These are phyloP conservation scores for Polypedilum pembai DNA, from an alignment of 1,140 invertebrate genomes.

Conservation along the genomic window DNA sequence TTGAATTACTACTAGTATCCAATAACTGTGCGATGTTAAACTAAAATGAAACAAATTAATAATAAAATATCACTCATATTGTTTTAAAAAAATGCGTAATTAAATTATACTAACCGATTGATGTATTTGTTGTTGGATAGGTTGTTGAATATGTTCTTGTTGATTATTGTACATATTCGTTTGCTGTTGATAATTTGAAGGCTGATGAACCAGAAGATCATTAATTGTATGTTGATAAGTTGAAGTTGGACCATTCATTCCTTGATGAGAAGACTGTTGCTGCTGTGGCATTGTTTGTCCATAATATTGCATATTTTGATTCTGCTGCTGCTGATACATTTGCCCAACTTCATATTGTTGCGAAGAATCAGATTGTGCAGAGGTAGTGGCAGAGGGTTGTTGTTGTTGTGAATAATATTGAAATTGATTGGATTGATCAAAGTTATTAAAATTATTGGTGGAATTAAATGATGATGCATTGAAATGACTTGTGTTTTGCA, in stretches of 20 bases:
- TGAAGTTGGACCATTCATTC: conserved; percentile 1
- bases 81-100: background rate
- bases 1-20: background rate
- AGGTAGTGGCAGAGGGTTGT: conserved; percentile 32
- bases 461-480: conserved; percentile 21
- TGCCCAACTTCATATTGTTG: conserved; percentile 31
- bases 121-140: background rate
- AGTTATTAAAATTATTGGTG: conserved; percentile 24
- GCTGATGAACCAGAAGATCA: conserved; percentile 4
- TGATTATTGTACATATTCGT: background rate
- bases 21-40: conserved; percentile 15
- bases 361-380: conserved; percentile 23
- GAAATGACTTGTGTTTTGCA: background rate
- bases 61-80: no score
- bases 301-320: conserved; percentile 24
- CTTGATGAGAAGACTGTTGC: background rate
- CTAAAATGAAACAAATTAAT: background rate
- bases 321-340: conserved; percentile 31
- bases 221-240: conserved; percentile 8
- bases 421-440: conserved; percentile 29
- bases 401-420: conserved; percentile 36
- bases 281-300: background rate
- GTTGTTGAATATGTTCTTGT: background rate
- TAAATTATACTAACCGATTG: background rate
- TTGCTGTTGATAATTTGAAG: background rate